Base-by-base conservation (phyloP, 2,888 invertebrate species). In the Ptilodon capucinus region DNA sequence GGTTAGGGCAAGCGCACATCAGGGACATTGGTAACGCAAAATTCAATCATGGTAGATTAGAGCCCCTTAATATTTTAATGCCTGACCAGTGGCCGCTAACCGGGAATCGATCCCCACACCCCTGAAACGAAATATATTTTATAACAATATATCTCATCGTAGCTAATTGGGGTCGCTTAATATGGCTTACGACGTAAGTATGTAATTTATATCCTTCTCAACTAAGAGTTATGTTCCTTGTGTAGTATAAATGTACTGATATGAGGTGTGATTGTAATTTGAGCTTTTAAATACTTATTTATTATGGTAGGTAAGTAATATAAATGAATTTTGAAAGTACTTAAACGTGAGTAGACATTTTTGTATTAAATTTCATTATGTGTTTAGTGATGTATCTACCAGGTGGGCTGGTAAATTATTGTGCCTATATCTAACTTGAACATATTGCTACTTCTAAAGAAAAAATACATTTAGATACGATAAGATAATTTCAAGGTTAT, bases 11-110 rank as follows among this genome's bases (percentile, higher is more conserved):
- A 60, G 68, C 68, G 59, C 68, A 73, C 74, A 76, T 63, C 60
- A 70, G 25, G 75, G 74, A 67, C 72, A 74, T 65, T 61, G 73
- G 79, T 79, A 81, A 86, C 81, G 84, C 83, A 86, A 90, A 64
- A 88, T 91, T 91, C 89, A 91, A 91, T 90, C 90, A 89, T 84
- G 81, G 87, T 74, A 83, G 90, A 91, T 91, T 91, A 89, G 78
- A 76, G 76, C 56, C 69, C 85, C 87, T 85, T 84, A 88, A 89
- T 90, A 88, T 90, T 89, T 89, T 87, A 90, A 90, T 86, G 87
- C 84, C 81, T 90, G 90, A 89, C 89, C 90, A 86, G 79, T 74
- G 83, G 70, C 82, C 82, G 81, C 84, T 81, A 86, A 84, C 81
- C 78, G 62, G 67, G 74, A 86, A 86, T 87, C 88, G 88, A 88